Base-by-base conservation (phyloP, 2,113 vertebrate genomes). In the Ochotona curzoniae region DNA sequence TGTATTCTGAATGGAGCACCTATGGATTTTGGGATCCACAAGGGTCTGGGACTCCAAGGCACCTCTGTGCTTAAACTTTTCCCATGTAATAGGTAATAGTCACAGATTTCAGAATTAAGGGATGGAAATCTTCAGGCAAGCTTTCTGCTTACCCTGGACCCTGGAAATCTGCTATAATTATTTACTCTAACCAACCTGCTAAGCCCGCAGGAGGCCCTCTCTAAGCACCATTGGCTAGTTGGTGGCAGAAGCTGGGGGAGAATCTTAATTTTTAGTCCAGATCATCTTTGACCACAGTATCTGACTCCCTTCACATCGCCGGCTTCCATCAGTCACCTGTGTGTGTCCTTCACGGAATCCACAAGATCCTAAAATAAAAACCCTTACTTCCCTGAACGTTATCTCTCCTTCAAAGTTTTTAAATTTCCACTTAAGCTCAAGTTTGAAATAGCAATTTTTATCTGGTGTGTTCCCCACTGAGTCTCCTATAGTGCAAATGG, bases 1-100 rank as follows among this genome's bases (percentile, higher is more conserved):
- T 95, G 8, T 73, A 35, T 83, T 83, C n/a, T 66, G 30, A 96
- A 84, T 49, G 92, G 89, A 86, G 54, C 54, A 57, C 18, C 54
- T 18, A 57, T 18, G 54, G 14, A 57, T 18, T 57, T 57, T 57
- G 14, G 14, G 14, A 57, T 57, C 54, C 18, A 13, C 18, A 57
- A 13, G 54, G 54, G 14, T 57, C 14, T 18, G 14, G 54, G 54
- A 57, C 18, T 57, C 54, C 18, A 18, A 18, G 54, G 54, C 14
- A 57, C 54, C 14, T 57, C 54, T 57, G 67, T 61, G 74, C 32
- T 92, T 89, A 82, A 57, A 10, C 23, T 86, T 94, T 66, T 81
- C 14, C 9, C 38, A 15, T 84, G 1, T 69, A 61, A 82, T 21
- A 38, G 10, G 25, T 6, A 32, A 11, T 25, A 87, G 12, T 69